Evolutionary conservation across 2,888 invertebrate species (phyloP).

Genomic region (Listrodromus nycthemerus): DNA sequence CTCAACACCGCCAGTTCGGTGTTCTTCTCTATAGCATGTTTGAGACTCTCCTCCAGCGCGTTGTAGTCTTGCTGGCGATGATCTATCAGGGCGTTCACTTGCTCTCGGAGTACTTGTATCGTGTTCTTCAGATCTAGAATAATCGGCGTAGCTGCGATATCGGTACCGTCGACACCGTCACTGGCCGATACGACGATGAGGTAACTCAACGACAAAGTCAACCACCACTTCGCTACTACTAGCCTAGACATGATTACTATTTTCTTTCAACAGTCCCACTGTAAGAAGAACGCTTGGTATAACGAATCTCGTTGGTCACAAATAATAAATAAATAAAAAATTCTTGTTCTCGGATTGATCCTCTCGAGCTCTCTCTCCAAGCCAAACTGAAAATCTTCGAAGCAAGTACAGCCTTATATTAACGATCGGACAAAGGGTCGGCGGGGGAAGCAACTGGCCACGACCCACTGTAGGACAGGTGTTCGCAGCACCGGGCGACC

Average conservation of each 20-base stretch:
- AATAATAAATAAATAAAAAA: constrained; percentile 9
- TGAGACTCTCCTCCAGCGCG: constrained; percentile 86
- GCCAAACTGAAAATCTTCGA: constrained; percentile 73
- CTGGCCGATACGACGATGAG: constrained; percentile 32
- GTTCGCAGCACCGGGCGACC: constrained; percentile 79
- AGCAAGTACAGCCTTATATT: constrained; percentile 79
- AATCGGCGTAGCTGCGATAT: background rate
- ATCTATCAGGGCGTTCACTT: constrained; percentile 86
- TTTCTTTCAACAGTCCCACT: background rate
- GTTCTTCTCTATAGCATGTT: constrained; percentile 85
- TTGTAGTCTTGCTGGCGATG: constrained; percentile 86
- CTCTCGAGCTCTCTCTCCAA: constrained; percentile 58
- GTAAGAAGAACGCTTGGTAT: background rate
- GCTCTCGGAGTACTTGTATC: constrained; percentile 85
- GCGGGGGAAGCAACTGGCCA: constrained; percentile 68
- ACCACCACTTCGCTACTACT: constrained; percentile 31
- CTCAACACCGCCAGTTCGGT: constrained; percentile 85
- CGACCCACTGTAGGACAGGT: constrained; percentile 79
- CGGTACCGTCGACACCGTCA: constrained; percentile 18
- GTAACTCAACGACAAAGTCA: constrained; percentile 31
- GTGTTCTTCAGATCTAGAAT: constrained; percentile 82
- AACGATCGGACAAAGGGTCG: constrained; percentile 75
- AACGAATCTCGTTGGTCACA: background rate
- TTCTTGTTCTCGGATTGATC: constrained; percentile 9
- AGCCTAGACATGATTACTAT: constrained; percentile 42